Base-by-base conservation (phyloP, 2,888 invertebrate species). In the Tachina lurida region DNA sequence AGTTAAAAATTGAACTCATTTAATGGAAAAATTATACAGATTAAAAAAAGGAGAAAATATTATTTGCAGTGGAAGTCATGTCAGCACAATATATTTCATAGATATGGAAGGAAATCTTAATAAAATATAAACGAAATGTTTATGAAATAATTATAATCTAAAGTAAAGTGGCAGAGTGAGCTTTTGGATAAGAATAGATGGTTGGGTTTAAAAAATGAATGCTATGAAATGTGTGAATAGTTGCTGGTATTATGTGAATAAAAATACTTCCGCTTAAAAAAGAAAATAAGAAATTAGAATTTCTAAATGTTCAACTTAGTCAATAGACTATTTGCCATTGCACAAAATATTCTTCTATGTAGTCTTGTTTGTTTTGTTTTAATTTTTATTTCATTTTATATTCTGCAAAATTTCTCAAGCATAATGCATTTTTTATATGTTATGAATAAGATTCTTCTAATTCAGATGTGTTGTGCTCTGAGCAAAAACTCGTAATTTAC, bases 211-310 rank as follows among this genome's bases (percentile, higher is more conserved):
- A n/a, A 3, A 19, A 67, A 67, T 47, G n/a, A 68, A 60, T 49
- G 45, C 12, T 41, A 71, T 52, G 56, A 60, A 65, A 73, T 19
- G 17, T 63, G 56, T 19, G 56, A 75, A 58, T 22, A 60, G 22
- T 56, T 47, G 54, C 71, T 81, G 62, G 62, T 73, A 84, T 81
- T 80, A 80, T 80, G 80, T 82, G 82, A 78, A 82, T 75, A 60
- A 52, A 70, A 82, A 82, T 79, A 82, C 86, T 86, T 86, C 86
- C 86, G 86, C 79, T 86, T 86, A 17, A 45, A 62, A 22, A 73
- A 31, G 22, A 67, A 63, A 31, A 52, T n/a, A 41, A 22, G 60
- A 54, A 65, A 65, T 75, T 65, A 78, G 60, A 75, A 79, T 75
- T 79, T 82, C 52, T 85, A 65, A 75, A 70, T 56, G 22, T 19